Evolutionary conservation across 30 jellyfish, hydroid and myxozoan genomes (phyloP), one percentile per base, ranked within the genome.

Genomic region (Morbakka virulenta): DNA sequence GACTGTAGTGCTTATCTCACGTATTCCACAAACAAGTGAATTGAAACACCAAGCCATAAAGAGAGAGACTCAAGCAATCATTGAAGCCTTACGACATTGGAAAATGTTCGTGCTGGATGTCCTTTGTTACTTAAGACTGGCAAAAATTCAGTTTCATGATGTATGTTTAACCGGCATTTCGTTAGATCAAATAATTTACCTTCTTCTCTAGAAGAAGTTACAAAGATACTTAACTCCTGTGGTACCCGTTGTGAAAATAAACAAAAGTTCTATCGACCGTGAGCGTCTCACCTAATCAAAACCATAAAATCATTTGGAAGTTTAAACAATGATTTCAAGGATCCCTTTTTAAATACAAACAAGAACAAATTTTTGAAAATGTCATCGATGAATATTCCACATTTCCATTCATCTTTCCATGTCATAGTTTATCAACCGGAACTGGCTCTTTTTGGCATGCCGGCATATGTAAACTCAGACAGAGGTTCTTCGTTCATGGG

Each of bases 331-430:
- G 87, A 74, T 31, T 74, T 74, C 67, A 74, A 74, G 0, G 86
- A 85, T 26, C 85, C 84, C 0, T 26, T 74, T n/a, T 85, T 85
- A 0, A n/a, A n/a, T 14, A 73, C 13, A 51, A 23, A 21, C 0
- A 6, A 57, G 0, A 53, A 27, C 0, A n/a, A 12, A 51, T 0
- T 23, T 0, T 0, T 0, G 28, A 51, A 27, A 0, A 74, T 0
- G n/a, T 74, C 4, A 31, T 53, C 11, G 85, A 74, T 74, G 86
- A 52, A 29, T 74, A 50, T 30, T 74, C 88, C 6, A 0, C 0
- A 0, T 74, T 50, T 1, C 85, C 74, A 22, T 74, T 74, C 74
- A 76, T 0, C n/a, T n/a, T n/a, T n/a, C n/a, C n/a, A n/a, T n/a
- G n/a, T n/a, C n/a, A n/a, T n/a, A n/a, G n/a, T n/a, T n/a, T n/a